These are phyloP conservation scores for Tragulus kanchil DNA, from an alignment of 2,113 vertebrate genomes.

Conservation along the genomic window DNA sequence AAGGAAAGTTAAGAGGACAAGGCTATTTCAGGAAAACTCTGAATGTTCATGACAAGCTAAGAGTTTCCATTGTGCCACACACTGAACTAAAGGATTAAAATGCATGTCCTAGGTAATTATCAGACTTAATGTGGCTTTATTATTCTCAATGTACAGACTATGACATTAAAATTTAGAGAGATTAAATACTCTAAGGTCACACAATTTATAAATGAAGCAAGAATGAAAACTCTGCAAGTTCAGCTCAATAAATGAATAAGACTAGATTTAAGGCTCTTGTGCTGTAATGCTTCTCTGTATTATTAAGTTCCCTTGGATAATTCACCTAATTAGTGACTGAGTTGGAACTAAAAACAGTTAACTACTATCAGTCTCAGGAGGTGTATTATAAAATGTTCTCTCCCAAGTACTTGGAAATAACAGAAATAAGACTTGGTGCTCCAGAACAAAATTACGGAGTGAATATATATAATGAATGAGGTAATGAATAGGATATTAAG, in stretches of 20 bases:
- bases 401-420: not conserved
- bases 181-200: not conserved
- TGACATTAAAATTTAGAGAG: not conserved
- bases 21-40: not conserved
- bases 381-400: not conserved
- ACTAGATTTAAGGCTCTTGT: not conserved
- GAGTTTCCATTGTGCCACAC: not conserved
- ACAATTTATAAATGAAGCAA: not conserved
- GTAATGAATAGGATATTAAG: not conserved
- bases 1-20: rapidly evolving
- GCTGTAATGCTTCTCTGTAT: not conserved
- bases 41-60: not conserved
- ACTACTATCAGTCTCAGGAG: not conserved
- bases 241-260: not conserved
- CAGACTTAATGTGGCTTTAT: not conserved
- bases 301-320: not conserved
- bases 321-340: not conserved
- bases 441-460: not conserved
- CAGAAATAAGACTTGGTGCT: not conserved
- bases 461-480: not conserved
- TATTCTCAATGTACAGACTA: not conserved
- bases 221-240: not conserved
- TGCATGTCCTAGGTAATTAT: not conserved
- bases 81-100: not conserved
- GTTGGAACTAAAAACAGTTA: not conserved